These are phyloP conservation scores for Microctenopoma steveboyesi DNA, from an alignment of 2,797 vertebrate species.

Conservation along the genomic window DNA sequence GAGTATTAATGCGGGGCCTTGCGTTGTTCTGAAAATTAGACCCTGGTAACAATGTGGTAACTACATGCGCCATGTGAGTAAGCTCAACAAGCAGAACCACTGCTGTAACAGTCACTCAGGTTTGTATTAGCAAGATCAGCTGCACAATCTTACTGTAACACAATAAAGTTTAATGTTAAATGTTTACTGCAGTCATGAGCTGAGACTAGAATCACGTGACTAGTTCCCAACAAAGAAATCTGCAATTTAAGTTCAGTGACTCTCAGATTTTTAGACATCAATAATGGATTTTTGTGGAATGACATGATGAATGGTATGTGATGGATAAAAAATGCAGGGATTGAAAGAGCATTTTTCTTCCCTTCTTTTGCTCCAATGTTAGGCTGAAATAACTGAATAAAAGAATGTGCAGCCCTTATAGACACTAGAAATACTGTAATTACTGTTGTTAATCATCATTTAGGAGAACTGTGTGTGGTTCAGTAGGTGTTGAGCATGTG, in stretches of 20 bases:
- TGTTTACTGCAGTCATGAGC: conserved; percentile 1
- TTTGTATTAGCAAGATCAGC: background rate
- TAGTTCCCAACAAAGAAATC: conserved; percentile 15
- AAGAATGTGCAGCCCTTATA: conserved; percentile 50
- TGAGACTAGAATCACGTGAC: conserved; percentile 10
- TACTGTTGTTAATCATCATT: conserved; percentile 70
- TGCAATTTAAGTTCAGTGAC: conserved; percentile 29
- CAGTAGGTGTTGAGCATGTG: conserved; percentile 47
- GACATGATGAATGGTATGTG: conserved; percentile 13
- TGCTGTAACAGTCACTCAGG: too few species aligned
- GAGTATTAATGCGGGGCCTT: too few species aligned
- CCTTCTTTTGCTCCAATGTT: conserved; percentile 8
- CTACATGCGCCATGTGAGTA: too few species aligned
- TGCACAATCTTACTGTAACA: conserved; percentile 2
- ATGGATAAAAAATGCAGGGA: conserved; percentile 25
- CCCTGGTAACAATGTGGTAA: too few species aligned
- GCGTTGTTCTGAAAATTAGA: too few species aligned
- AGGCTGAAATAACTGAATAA: conserved; percentile 29
- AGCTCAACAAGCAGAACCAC: too few species aligned
- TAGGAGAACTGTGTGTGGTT: conserved; percentile 56
- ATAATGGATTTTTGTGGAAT: conserved; percentile 23
- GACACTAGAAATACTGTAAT: conserved; percentile 62
- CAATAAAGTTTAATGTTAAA: conserved; percentile 9
- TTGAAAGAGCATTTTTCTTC: background rate
- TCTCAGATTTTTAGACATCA: conserved; percentile 10